Base-by-base conservation (phyloP, 2,113 vertebrate genomes). In the Notiomystis cincta region DNA sequence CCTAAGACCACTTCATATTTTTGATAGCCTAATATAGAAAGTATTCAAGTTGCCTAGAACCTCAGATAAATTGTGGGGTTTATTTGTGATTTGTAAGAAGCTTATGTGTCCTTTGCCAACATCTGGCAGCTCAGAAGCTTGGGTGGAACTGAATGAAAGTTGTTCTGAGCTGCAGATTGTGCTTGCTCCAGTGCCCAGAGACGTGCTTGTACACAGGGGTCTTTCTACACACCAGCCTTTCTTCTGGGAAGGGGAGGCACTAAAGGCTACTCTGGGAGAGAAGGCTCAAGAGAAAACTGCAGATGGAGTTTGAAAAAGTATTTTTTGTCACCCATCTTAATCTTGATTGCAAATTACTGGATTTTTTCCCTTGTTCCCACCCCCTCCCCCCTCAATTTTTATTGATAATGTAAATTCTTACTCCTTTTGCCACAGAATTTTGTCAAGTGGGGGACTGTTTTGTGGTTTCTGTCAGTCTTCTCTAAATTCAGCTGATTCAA, bases 291-390 rank as follows among this genome's bases (percentile, higher is more conserved):
- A 75, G 22, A 82, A 81, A 82, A 50, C 31, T 69, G 57, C 70
- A 79, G 33, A 24, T 45, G 33, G 60, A 56, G 13, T 38, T 58
- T 42, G 35, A 54, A 33, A 23, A 54, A 65, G 16, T 16, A 5
- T 11, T 84, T 82, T n/a, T 58, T 76, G 33, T 58, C 54, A 40
- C 28, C 20, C 14, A 56, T 5, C 19, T 45, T 44, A 31, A 67
- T 37, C 15, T 24, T 50, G 18, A 51, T 44, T 51, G 44, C 28
- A 95, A 40, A 65, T 45, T 50, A n/a, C 13, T 67, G 21, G 9
- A 10, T 17, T 76, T 60, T 73, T n/a, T 0, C 0, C 15, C 18
- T 27, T 72, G 22, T 15, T 19, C 8, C 8, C 0, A 0, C 2
- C 14, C 7, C 21, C 7, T 1, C 0, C 0, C 10, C 10, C 11